Percentiles rank a stretch among this genome's conserved stretches.
Conservation (phyloP, 2,888 invertebrate genomes). For the Actias luna region DNA sequence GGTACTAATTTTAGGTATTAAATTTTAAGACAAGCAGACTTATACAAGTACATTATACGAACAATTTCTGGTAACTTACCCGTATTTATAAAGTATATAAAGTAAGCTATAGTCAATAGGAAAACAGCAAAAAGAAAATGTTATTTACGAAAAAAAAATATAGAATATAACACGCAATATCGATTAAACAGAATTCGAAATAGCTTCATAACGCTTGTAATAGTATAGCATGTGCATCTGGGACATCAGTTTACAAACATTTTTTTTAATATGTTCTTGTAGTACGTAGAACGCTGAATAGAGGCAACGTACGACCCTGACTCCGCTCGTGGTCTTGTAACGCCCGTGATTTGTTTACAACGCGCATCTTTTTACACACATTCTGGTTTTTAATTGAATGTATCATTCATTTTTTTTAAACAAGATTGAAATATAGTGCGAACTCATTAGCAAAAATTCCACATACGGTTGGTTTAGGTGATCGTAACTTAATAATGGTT, state of each 20-base stretch:
- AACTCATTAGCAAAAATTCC: no score
- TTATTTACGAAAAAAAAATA: no score
- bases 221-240: background rate
- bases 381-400: background rate
- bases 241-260: background rate
- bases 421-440: no score
- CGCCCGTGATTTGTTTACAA: background rate
- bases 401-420: background rate
- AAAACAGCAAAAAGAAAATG: no score
- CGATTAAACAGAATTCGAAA: background rate
- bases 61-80: no score
- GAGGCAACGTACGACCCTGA: conserved; percentile 34
- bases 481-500: no score
- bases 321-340: conserved; percentile 20
- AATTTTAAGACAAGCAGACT: no score
- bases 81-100: no score
- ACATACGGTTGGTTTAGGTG: no score
- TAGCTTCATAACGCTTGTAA: background rate
- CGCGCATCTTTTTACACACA: background rate
- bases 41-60: no score
- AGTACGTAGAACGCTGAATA: background rate
- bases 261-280: background rate
- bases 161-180: background rate
- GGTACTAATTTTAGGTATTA: no score
- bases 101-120: no score